Percentiles rank a stretch among this genome's conserved stretches.
Conservation (phyloP, 1,140 invertebrate species). For the Drosophila burlai region DNA sequence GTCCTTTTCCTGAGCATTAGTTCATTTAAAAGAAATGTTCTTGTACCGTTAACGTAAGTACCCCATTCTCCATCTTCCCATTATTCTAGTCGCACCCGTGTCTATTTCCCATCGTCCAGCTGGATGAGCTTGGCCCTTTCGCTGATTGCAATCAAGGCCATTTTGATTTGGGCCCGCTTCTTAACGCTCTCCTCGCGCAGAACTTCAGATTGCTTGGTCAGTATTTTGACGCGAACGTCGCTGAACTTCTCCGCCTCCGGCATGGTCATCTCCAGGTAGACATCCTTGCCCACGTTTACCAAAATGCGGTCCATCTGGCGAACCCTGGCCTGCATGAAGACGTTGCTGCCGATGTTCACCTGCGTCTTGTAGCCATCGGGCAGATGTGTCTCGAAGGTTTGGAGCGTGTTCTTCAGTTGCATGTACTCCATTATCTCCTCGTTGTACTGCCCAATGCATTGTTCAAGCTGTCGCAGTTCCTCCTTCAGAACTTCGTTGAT, state of each 20-base stretch:
- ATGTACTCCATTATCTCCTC: slow-evolving; percentile 90
- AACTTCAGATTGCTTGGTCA: slow-evolving; percentile 88
- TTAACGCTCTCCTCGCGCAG: slow-evolving; percentile 89
- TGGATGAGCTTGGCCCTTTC: slow-evolving; percentile 86
- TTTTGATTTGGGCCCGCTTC: slow-evolving; percentile 92
- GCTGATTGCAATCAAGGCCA: slow-evolving; percentile 89
- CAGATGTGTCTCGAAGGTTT: slow-evolving; percentile 86
- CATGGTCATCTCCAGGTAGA: slow-evolving; percentile 90
- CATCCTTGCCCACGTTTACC: slow-evolving; percentile 91
- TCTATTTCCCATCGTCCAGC: slow-evolving; percentile 4
- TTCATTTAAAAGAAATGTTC: too few relatives aligned
- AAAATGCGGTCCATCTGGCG: slow-evolving; percentile 89
- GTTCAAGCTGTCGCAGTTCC: slow-evolving; percentile 87
- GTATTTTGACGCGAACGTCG: slow-evolving; percentile 88
- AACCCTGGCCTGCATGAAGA: slow-evolving; percentile 90
- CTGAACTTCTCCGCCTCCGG: slow-evolving; percentile 90
- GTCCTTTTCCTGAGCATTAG: not conserved
- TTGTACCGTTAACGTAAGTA: not conserved
- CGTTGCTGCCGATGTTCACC: slow-evolving; percentile 91
- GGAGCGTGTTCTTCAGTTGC: slow-evolving; percentile 89
- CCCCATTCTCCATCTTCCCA: too few relatives aligned
- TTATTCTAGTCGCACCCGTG: not conserved
- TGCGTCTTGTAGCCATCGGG: slow-evolving; percentile 90
- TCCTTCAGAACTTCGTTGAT: slow-evolving; percentile 89
- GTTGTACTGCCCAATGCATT: slow-evolving; percentile 88